phyloP scores from a whole-genome alignment of 2,113 vertebrate species.

The Nesoenas mayeri region DNA sequence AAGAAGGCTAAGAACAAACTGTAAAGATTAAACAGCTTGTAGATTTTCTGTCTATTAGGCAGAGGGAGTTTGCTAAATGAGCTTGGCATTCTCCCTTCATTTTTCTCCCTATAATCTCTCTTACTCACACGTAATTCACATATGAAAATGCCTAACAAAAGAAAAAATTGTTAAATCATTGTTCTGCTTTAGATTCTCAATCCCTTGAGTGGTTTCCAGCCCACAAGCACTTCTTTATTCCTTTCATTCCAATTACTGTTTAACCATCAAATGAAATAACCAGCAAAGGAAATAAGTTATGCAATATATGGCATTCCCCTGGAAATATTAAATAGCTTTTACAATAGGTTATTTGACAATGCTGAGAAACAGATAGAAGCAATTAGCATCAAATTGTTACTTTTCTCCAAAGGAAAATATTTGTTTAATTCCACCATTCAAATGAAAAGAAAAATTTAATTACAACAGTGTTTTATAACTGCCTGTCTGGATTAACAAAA shows the following conservation, averaged over 20 bases:
- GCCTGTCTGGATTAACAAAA: slow-evolving; percentile 26
- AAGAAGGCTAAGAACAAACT: background rate
- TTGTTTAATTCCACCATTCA: slow-evolving; percentile 58
- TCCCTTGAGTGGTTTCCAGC: slow-evolving; percentile 35
- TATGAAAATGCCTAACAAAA: slow-evolving; percentile 38
- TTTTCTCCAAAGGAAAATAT: slow-evolving; percentile 63
- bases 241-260: slow-evolving; percentile 55
- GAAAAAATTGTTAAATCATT: slow-evolving; percentile 46
- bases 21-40: background rate
- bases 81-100: background rate
- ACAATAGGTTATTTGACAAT: slow-evolving; percentile 36
- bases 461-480: slow-evolving; percentile 8
- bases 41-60: slow-evolving; percentile 18
- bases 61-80: slow-evolving; percentile 25
- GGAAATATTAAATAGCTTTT: slow-evolving; percentile 43
- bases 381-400: slow-evolving; percentile 67
- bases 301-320: slow-evolving; percentile 20
- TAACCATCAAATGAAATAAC: slow-evolving; percentile 54
- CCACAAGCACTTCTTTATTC: slow-evolving; percentile 35
- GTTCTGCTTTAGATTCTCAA: slow-evolving; percentile 42
- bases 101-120: slow-evolving; percentile 32
- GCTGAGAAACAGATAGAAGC: slow-evolving; percentile 30
- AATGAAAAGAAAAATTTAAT: slow-evolving; percentile 62
- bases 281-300: slow-evolving; percentile 46
- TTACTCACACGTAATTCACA: background rate